Base-by-base conservation (phyloP, 2,888 invertebrate genomes). In the Tromatobia lineatoria region DNA sequence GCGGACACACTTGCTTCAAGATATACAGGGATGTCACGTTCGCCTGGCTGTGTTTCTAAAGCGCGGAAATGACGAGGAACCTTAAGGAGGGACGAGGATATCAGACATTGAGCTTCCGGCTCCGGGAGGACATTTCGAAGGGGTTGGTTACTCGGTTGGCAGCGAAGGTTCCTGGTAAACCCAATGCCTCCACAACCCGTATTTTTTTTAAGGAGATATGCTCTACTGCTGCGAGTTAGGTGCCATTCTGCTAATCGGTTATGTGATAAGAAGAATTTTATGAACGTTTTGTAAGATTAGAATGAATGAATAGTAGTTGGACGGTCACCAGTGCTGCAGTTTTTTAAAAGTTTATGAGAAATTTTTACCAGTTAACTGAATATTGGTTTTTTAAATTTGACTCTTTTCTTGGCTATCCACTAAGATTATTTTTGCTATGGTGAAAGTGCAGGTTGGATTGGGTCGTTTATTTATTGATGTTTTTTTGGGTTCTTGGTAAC, bases 11-110 rank as follows among this genome's bases (percentile, higher is more conserved):
- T 69, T 67, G 13, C 75, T 29, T 59, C 8, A 66, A 64, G 42
- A 80, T 57, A 64, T 75, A 82, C 70, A 54, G 74, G 74, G 38
- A 52, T 70, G 83, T 45, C 64, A 71, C 80, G 52, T 80, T 47
- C 79, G 71, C 69, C 61, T 25, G 18, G 59, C 20, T 64, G 18
- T 18, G 42, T 20, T 20, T 42, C 42, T 23, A 23, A 50, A 66
- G 52, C 23, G 54, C 34, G 64, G 47, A 70, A 78, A 67, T 61
- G 66, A 78, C 20, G 52, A 10, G 71, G 76, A 69, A 61, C 29
- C 64, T 75, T 59, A 59, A 45, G n/a, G 61, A 66, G 71, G 25
- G 54, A 61, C 45, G 45, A 69, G 42, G 54, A 47, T 47, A 13
- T 29, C 10, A 38, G 45, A 42, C 75, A 42, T 7, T 38, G 20